phyloP scores from a whole-genome alignment of 2,888 invertebrate species.

The Asteroscopus sphinx region DNA sequence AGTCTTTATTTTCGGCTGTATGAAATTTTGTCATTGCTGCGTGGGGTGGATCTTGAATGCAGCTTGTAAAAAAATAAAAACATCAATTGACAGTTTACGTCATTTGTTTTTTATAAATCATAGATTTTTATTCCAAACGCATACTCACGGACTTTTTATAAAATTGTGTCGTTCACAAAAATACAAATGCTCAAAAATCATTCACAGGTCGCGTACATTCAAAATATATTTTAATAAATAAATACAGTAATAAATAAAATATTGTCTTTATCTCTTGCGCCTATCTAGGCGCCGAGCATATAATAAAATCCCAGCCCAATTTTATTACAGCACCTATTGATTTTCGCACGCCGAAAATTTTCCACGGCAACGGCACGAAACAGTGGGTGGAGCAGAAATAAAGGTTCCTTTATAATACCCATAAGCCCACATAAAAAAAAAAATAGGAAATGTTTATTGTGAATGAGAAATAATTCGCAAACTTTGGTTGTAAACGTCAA shows the following conservation, averaged over 20 bases:
- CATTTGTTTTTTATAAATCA: slow-evolving; percentile 1
- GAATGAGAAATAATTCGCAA: background rate
- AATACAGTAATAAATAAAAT: slow-evolving; percentile 8
- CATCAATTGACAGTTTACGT: background rate
- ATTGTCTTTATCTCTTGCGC: too few relatives aligned
- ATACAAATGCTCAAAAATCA: background rate
- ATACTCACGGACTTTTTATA: too few relatives aligned
- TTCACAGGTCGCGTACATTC: too few relatives aligned
- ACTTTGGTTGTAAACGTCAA: background rate
- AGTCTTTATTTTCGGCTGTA: slow-evolving; percentile 31
- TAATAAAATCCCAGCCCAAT: slow-evolving; percentile 28
- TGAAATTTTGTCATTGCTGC: slow-evolving; percentile 19
- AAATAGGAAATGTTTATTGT: background rate
- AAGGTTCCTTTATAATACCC: background rate
- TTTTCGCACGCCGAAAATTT: slow-evolving; percentile 39
- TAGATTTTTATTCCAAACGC: background rate
- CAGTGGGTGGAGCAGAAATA: slow-evolving; percentile 33
- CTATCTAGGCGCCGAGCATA: slow-evolving; percentile 17
- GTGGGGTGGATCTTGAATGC: slow-evolving; percentile 10
- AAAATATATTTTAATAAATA: background rate
- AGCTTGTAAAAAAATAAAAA: background rate
- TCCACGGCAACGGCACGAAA: slow-evolving; percentile 28
- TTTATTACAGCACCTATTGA: slow-evolving; percentile 43
- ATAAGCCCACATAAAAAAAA: slow-evolving; percentile 20
- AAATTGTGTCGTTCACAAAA: too few relatives aligned